A percentile compares a stretch with the other conserved stretches of the same genome.
These are phyloP conservation scores for Harpagus bidentatus DNA, from an alignment of 2,113 vertebrate species.

Conservation along the genomic window DNA sequence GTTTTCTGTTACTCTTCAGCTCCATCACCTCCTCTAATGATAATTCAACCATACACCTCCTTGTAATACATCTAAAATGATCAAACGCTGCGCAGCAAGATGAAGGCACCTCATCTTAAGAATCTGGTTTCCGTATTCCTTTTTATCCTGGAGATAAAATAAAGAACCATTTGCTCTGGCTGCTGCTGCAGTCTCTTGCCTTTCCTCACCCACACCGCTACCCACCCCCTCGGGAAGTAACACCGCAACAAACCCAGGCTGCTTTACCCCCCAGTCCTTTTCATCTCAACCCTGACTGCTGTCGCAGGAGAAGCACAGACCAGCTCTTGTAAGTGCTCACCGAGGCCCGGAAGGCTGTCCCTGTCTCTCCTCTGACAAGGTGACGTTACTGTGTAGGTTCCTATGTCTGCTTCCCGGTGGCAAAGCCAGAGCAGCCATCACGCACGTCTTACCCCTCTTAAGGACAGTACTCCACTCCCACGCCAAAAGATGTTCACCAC, in stretches of 20 bases:
- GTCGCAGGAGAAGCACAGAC: background rate
- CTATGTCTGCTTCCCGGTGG: accelerated
- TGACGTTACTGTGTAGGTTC: background rate
- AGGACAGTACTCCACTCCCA: background rate
- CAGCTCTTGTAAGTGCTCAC: accelerated
- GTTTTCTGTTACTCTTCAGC: slow-evolving; percentile 33
- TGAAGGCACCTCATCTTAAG: slow-evolving; percentile 57
- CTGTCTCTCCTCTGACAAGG: background rate
- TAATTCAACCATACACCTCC: slow-evolving; percentile 59
- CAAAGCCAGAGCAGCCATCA: background rate
- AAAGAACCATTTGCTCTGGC: slow-evolving; percentile 46
- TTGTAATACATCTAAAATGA: slow-evolving; percentile 61
- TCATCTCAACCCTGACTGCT: background rate
- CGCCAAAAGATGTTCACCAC: background rate
- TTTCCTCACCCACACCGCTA: background rate
- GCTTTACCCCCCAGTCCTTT: background rate
- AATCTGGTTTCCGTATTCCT: slow-evolving; percentile 56
- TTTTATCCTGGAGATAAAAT: slow-evolving; percentile 68
- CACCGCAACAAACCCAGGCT: background rate
- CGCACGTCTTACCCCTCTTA: accelerated
- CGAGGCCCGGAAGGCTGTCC: background rate
- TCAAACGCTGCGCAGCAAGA: slow-evolving; percentile 53
- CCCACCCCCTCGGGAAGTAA: background rate
- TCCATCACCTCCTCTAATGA: slow-evolving; percentile 42
- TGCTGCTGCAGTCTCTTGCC: background rate